Base-by-base conservation (phyloP, 2,888 invertebrate species). In the Melinaea menophilus region DNA sequence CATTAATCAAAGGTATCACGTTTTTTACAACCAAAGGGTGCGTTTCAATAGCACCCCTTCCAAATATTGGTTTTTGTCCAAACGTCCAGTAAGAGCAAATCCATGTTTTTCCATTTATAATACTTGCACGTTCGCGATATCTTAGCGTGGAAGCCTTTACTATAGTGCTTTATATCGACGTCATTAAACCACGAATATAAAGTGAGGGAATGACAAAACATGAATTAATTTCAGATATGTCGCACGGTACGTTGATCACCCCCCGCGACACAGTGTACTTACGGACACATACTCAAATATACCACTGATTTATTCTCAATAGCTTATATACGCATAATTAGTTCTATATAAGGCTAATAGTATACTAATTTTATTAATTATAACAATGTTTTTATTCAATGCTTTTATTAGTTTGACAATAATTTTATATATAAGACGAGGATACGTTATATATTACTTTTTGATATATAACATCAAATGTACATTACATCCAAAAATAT, bases 161-260 rank as follows among this genome's bases (percentile, higher is more conserved):
- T 84, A 85, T 84, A 78, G 80, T 79, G 82, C 81, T 86, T 82
- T 85, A 87, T 86, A 87, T 85, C 84, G 72, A 83, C 73, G 87
- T 90, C 90, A 90, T 88, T 89, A 88, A 83, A 78, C 79, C 79
- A 77, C 81, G 86, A 86, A 88, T 87, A 82, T 90, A 88, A 88
- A 90, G 89, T 85, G 86, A 83, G 86, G 85, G 86, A 86, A 89
- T 88, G 90, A 90, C 90, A 90, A 89, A 89, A 90, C 88, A 88
- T 85, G 88, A 90, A 89, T 90, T 89, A 90, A 89, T 90, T 89
- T 90, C 81, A 83, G 87, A 88, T 86, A 85, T 85, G 90, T 90
- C 90, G 82, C 75, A 88, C 81, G 90, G 84, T 86, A 81, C 85
- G 82, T 77, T 89, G 90, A 66, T 70, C 78, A 79, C 79, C 76